These are phyloP conservation scores for Bufotes viridis DNA, from an alignment of 2,797 vertebrate species.

Conservation along the genomic window DNA sequence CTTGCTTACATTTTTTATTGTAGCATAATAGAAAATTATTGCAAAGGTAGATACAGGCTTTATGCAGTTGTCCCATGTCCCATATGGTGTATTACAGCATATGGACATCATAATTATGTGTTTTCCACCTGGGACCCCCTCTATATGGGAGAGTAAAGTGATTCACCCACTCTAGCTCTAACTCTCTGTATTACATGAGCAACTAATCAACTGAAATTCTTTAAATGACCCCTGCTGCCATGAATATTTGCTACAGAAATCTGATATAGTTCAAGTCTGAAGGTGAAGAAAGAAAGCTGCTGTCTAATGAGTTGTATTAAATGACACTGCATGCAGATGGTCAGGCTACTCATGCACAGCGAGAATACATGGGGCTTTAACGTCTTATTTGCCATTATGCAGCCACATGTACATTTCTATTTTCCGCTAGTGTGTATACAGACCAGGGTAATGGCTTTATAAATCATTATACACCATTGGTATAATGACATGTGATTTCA, in stretches of 20 bases:
- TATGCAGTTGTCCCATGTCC: too few species aligned
- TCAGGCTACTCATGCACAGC: background rate
- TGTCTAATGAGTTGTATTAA: background rate
- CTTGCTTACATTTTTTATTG: background rate
- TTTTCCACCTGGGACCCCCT: background rate
- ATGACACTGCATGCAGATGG: slow-evolving; percentile 1
- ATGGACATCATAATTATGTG: background rate
- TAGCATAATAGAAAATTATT: background rate
- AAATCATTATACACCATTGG: background rate
- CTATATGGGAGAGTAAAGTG: too few species aligned
- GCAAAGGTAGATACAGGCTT: background rate
- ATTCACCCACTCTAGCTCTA: background rate
- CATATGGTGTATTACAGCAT: background rate
- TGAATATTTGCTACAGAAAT: slow-evolving; percentile 5
- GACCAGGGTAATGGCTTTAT: background rate
- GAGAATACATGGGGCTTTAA: background rate
- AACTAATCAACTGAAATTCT: too few species aligned
- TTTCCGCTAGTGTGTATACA: background rate
- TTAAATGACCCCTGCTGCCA: background rate
- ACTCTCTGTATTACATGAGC: background rate
- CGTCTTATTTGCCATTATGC: background rate
- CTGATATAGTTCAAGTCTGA: slow-evolving; percentile 2
- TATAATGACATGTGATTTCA: background rate
- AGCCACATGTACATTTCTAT: background rate
- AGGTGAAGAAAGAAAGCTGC: slow-evolving; percentile 1